Conservation (phyloP, 2,888 invertebrate species). For the Folsomia manolachei region DNA sequence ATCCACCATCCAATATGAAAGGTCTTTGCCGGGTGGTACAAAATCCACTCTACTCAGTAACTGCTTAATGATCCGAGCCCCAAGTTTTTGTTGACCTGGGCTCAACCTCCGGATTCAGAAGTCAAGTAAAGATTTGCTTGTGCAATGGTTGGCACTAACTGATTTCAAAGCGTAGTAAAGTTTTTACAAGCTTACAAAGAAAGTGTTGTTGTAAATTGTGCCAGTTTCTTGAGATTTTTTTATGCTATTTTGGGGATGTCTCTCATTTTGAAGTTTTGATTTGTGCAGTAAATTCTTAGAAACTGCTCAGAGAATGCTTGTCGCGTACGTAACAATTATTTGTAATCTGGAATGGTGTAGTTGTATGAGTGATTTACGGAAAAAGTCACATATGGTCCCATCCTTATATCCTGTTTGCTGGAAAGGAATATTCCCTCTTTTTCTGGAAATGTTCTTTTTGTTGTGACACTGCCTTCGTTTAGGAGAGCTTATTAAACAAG, state of each 20-base stretch:
- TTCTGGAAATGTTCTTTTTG: conserved; percentile 7
- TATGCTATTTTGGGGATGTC: no score
- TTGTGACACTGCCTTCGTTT: conserved; percentile 22
- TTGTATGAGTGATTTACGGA: neutral
- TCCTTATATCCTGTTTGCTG: neutral
- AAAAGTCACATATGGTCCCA: conserved; percentile 11
- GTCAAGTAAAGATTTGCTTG: conserved; percentile 21
- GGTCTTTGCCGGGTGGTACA: no score
- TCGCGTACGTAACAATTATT: no score
- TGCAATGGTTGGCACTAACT: conserved; percentile 22
- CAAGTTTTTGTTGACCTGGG: conserved; percentile 6
- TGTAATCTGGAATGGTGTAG: no score
- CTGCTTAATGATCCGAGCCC: conserved; percentile 42
- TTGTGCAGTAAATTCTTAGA: no score
- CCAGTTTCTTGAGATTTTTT: no score
- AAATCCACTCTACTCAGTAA: neutral
- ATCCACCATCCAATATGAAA: no score
- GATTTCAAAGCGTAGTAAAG: no score
- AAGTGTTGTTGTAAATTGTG: no score
- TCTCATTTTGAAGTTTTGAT: no score
- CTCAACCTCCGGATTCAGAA: neutral
- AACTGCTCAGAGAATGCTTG: no score
- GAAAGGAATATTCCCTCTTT: neutral
- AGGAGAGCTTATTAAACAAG: neutral
- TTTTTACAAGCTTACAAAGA: no score